Percentiles rank a stretch among this genome's conserved stretches.
Conservation (phyloP, 30 jellyfish, hydroid and myxozoan genomes). For the Mastigias papua region DNA sequence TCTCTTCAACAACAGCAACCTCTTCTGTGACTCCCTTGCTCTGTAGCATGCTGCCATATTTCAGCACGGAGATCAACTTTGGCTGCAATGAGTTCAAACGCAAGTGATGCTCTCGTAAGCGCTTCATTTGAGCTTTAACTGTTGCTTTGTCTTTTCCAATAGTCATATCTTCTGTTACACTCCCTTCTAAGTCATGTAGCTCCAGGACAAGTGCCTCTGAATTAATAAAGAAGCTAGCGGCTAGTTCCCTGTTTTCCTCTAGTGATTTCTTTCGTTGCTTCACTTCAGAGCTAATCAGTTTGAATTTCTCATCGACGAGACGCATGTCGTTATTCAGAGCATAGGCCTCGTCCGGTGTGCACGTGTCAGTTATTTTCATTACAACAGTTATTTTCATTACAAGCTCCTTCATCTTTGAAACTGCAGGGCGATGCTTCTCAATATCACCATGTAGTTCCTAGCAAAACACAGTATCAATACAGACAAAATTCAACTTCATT, state of each 20-base stretch:
- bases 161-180: slow-evolving; percentile 75
- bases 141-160: slow-evolving; percentile 93
- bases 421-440: slow-evolving; percentile 71
- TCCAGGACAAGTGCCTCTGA: slow-evolving; percentile 68
- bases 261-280: slow-evolving; percentile 83
- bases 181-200: slow-evolving; percentile 75
- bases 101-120: slow-evolving; percentile 71
- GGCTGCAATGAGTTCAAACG: slow-evolving; percentile 81
- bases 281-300: slow-evolving; percentile 37
- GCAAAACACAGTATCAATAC: background rate
- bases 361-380: slow-evolving; percentile 75
- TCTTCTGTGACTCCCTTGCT: slow-evolving; percentile 86
- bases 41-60: slow-evolving; percentile 78
- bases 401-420: slow-evolving; percentile 53
- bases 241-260: slow-evolving; percentile 88
- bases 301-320: slow-evolving; percentile 78
- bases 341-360: slow-evolving; percentile 88
- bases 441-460: slow-evolving; percentile 71
- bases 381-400: slow-evolving; percentile 75
- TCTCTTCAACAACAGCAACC: slow-evolving; percentile 80
- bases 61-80: slow-evolving; percentile 72
- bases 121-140: slow-evolving; percentile 92
- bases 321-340: slow-evolving; percentile 71
- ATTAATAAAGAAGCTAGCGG: slow-evolving; percentile 89
- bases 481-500: no score